Conservation (phyloP, 1,140 invertebrate genomes). For the Druon quercuslanigerum region DNA sequence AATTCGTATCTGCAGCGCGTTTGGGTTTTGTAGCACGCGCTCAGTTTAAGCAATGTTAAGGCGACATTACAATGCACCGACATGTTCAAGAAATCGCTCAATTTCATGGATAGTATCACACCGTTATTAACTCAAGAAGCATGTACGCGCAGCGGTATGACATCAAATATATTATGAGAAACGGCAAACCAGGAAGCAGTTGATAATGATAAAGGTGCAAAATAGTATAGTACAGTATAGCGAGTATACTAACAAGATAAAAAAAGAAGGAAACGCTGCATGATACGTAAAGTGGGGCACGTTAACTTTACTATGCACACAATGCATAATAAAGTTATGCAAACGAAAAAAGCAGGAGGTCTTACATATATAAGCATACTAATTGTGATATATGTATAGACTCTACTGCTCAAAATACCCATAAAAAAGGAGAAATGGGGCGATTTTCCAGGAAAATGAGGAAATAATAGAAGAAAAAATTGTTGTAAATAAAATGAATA, state of each 20-base stretch:
- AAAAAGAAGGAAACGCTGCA: not conserved
- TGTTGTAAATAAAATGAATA: too few relatives aligned
- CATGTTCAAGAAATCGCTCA: conserved; percentile 2
- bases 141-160: conserved; percentile 3
- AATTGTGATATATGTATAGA: too few relatives aligned
- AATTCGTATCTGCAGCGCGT: not conserved
- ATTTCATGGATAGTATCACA: conserved; percentile 28
- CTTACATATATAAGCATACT: too few relatives aligned
- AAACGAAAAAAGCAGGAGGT: not conserved
- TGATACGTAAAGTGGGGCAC: not conserved
- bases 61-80: not conserved
- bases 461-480: too few relatives aligned
- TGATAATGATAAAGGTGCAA: conserved; percentile 28
- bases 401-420: too few relatives aligned
- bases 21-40: too few relatives aligned
- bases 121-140: conserved; percentile 16
- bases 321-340: conserved; percentile 7
- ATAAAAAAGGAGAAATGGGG: too few relatives aligned
- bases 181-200: conserved; percentile 1
- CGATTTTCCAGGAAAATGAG: too few relatives aligned
- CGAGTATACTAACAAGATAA: conserved; percentile 1
- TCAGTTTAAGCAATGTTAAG: conserved; percentile 1
- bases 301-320: not conserved
- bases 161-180: not conserved
- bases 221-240: not conserved